Conservation (phyloP, 2,888 invertebrate species). For the Cerceris rybyensis region DNA sequence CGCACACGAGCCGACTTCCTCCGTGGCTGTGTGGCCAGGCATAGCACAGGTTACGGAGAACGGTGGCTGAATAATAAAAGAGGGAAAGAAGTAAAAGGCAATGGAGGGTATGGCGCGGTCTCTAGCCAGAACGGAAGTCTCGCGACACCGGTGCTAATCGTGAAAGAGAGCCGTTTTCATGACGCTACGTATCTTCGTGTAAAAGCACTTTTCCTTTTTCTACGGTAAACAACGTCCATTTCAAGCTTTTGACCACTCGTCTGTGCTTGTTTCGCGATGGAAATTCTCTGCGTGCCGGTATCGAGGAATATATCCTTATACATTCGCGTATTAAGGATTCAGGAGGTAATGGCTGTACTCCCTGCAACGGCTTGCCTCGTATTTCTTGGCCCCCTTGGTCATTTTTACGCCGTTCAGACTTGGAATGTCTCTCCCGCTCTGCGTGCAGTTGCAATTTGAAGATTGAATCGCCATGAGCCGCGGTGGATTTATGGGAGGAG, state of each 20-base stretch:
- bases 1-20: background rate
- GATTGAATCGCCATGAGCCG: background rate
- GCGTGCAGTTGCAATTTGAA: background rate
- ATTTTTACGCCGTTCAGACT: constrained; percentile 24
- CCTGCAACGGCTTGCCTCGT: constrained; percentile 8
- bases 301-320: constrained; percentile 8
- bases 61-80: constrained; percentile 66
- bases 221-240: background rate
- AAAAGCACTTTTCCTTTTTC: constrained; percentile 9
- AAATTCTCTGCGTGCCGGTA: constrained; percentile 27
- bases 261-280: background rate
- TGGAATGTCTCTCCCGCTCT: constrained; percentile 7
- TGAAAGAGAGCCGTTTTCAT: constrained; percentile 57
- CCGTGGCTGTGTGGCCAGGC: constrained; percentile 20
- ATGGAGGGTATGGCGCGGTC: constrained; percentile 58
- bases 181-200: constrained; percentile 16
- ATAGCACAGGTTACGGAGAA: constrained; percentile 54
- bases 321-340: constrained; percentile 49
- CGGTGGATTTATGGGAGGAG: background rate
- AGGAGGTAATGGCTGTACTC: constrained; percentile 27
- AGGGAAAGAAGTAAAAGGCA: constrained; percentile 65
- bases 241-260: background rate
- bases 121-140: constrained; percentile 59
- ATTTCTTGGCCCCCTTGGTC: constrained; percentile 15
- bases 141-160: constrained; percentile 67